Base-by-base conservation (phyloP, 2,113 vertebrate genomes). In the Bungarus multicinctus region DNA sequence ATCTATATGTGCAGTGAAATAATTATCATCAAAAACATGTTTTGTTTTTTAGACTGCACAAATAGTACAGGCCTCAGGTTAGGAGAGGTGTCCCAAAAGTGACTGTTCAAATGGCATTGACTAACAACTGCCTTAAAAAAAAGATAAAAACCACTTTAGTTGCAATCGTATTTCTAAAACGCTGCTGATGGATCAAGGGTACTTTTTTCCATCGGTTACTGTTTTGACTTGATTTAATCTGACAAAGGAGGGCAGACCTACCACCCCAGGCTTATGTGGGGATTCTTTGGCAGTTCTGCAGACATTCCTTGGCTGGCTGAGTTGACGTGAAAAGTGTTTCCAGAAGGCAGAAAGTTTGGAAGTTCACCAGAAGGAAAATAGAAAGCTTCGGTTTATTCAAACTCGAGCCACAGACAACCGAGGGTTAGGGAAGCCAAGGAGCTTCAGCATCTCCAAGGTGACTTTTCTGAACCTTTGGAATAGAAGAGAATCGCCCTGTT, bases 361-460 rank as follows among this genome's bases (percentile, higher is more conserved):
- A 58, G 11, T 45, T 16, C 25, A 47, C 43, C 10, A 50, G 23
- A 60, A 69, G 4, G 43, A 87, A 14, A 87, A 86, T 22, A 89
- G 92, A 93, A 52, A 90, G 92, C 93, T 92, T 89, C 86, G 20
- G 69, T 97, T 96, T 95, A 96, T 92, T 96, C 92, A 95, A 96
- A 95, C 89, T 50, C 88, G 95, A 95, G 93, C 69, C 94, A 90
- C 60, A 92, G 74, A 93, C 60, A 92, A 14, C 50, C 50, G 1
- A 47, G 0, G 91, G 81, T 92, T 92, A 94, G 93, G 94, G 92
- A 95, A 94, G 3, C 0, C 69, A 52, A 57, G 91, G 90, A 95
- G 94, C 91, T 93, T 93, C 91, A 90, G 74, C 45, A 91, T 87
- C 88, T 93, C 94, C 88, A 43, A 89, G 74, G 90, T 22, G 91